Evolutionary conservation across 2,888 invertebrate genomes (phyloP).

Genomic region (Tenthredo mesomela): DNA sequence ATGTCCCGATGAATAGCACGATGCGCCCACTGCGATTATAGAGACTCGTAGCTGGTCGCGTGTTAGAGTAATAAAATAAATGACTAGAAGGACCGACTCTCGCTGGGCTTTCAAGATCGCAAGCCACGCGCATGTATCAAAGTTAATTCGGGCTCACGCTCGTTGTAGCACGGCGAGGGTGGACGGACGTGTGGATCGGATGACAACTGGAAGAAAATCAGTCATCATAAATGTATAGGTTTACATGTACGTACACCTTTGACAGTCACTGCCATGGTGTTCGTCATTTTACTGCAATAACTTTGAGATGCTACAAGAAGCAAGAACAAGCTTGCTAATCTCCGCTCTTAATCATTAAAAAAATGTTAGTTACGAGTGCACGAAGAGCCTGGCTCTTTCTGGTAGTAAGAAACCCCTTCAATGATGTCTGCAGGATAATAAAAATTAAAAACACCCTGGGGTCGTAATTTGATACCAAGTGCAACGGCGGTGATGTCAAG

Average conservation of each 20-base stretch:
- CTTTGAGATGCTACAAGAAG: not conserved
- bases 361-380: not conserved
- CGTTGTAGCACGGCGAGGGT: slow-evolving; percentile 9
- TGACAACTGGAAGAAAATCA: slow-evolving; percentile 24
- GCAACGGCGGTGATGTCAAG: slow-evolving; percentile 10
- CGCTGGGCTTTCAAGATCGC: slow-evolving; percentile 42
- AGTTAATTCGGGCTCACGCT: slow-evolving; percentile 46
- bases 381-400: not conserved
- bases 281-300: slow-evolving; percentile 10
- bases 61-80: slow-evolving; percentile 48
- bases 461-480: slow-evolving; percentile 21
- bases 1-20: slow-evolving; percentile 53
- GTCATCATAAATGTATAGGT: not conserved
- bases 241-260: slow-evolving; percentile 15
- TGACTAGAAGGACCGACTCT: slow-evolving; percentile 37
- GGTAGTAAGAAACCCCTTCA: not conserved
- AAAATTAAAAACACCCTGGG: slow-evolving; percentile 1
- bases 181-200: slow-evolving; percentile 15
- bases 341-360: not conserved
- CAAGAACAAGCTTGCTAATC: not conserved
- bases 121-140: slow-evolving; percentile 43
- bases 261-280: not conserved
- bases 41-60: slow-evolving; percentile 43
- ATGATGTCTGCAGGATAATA: slow-evolving; percentile 21
- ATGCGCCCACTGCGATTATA: slow-evolving; percentile 47